These are phyloP conservation scores for Limnodromus scolopaceus DNA, from an alignment of 2,797 vertebrate species.

Conservation along the genomic window DNA sequence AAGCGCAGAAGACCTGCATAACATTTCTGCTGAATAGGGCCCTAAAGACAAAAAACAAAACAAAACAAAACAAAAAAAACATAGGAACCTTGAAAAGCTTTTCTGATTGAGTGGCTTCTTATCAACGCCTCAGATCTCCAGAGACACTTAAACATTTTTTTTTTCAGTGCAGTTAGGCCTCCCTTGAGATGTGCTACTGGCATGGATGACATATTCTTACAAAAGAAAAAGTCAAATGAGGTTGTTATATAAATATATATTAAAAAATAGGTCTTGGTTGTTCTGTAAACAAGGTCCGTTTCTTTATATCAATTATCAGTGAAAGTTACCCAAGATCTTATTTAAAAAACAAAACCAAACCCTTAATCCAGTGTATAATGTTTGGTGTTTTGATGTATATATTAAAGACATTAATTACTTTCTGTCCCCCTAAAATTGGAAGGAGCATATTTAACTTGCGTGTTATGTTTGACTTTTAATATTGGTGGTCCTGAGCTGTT, in stretches of 20 bases:
- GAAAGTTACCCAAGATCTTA: constrained; percentile 2
- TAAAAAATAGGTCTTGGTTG: neutral
- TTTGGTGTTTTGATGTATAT: neutral
- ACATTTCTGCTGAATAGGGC: constrained; percentile 77
- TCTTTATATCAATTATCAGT: neutral
- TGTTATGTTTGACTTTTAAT: neutral
- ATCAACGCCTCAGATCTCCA: constrained; percentile 39
- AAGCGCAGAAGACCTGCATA: constrained; percentile 77
- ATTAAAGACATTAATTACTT: neutral
- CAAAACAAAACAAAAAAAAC: constrained; percentile 73
- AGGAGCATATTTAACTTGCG: neutral
- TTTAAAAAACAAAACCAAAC: constrained; percentile 22
- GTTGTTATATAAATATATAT: neutral
- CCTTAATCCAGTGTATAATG: neutral
- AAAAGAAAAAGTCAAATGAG: constrained; percentile 22
- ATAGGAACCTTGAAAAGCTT: constrained; percentile 73
- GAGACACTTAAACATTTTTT: constrained; percentile 17
- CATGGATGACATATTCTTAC: constrained; percentile 24
- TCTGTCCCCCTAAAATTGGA: neutral
- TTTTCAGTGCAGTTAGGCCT: constrained; percentile 56
- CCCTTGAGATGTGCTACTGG: constrained; percentile 36
- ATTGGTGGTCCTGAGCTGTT: neutral
- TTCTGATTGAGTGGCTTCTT: constrained; percentile 55
- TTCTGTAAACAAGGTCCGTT: constrained; percentile 12
- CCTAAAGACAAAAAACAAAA: constrained; percentile 77